phyloP scores from a whole-genome alignment of 1,140 invertebrate species.

The Hycleus phaleratus region DNA sequence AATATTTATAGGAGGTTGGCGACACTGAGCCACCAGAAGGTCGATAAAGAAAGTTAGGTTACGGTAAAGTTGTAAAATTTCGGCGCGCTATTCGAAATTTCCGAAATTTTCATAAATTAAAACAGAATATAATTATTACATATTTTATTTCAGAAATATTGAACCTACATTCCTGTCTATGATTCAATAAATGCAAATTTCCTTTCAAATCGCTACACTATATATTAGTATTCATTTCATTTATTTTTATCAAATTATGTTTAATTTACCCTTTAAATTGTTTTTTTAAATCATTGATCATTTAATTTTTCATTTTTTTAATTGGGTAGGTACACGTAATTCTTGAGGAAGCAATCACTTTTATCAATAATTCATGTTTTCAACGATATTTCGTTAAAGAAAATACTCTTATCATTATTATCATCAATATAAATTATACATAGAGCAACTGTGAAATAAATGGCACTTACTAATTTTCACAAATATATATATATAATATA shows the following conservation, averaged over 20 bases:
- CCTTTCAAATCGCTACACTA: conserved; percentile 22
- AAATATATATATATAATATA: no score
- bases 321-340: conserved; percentile 19
- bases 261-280: conserved; percentile 19
- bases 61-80: no score
- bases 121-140: conserved; percentile 17
- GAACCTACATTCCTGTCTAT: conserved; percentile 26
- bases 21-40: no score
- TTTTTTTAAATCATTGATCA: conserved; percentile 11
- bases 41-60: no score
- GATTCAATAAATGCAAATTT: conserved; percentile 22
- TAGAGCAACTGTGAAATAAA: no score
- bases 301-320: conserved; percentile 16
- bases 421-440: neutral
- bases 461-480: no score
- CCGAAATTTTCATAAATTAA: neutral
- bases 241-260: conserved; percentile 25
- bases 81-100: neutral
- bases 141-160: conserved; percentile 31
- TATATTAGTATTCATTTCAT: neutral
- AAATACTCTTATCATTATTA: conserved; percentile 1
- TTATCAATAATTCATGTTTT: neutral
- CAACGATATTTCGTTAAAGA: neutral
- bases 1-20: no score
- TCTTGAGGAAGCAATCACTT: conserved; percentile 19